Evolutionary conservation across 2,797 vertebrate genomes (phyloP).

Genomic region (Tragopan temminckii): DNA sequence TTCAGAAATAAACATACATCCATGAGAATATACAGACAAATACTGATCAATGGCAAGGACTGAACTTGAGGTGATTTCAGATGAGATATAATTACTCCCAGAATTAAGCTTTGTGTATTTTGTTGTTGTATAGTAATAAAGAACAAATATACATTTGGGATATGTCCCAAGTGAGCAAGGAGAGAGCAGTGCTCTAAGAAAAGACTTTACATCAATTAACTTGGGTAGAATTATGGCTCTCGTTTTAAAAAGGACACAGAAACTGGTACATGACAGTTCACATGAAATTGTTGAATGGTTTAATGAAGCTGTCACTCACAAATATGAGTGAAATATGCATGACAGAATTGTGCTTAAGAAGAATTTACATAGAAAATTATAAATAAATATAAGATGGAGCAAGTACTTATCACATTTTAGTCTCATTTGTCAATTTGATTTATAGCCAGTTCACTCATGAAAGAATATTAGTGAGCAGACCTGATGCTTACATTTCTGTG

Average conservation of each 20-base stretch:
- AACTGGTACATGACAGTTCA: neutral
- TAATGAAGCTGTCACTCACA: neutral
- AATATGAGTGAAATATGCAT: neutral
- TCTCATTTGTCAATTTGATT: neutral
- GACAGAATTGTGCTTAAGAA: neutral
- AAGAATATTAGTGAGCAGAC: neutral
- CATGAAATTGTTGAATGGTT: neutral
- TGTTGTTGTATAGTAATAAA: neutral
- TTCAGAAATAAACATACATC: neutral
- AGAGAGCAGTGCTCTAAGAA: neutral
- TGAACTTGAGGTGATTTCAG: neutral
- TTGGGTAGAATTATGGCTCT: neutral
- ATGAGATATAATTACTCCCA: neutral
- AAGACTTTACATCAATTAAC: neutral
- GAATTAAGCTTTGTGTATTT: neutral
- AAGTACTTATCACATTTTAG: neutral
- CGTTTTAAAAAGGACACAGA: neutral
- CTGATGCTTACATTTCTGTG: neutral
- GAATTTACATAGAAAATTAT: neutral
- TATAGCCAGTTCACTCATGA: neutral
- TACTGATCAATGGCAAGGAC: neutral
- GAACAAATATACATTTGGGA: neutral
- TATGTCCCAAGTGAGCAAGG: neutral
- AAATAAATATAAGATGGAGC: neutral
- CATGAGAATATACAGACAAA: fast-evolving